Evolutionary conservation across 2,888 invertebrate genomes (phyloP), one percentile per base, ranked within the genome.

Genomic region (Geotrupes spiniger): DNA sequence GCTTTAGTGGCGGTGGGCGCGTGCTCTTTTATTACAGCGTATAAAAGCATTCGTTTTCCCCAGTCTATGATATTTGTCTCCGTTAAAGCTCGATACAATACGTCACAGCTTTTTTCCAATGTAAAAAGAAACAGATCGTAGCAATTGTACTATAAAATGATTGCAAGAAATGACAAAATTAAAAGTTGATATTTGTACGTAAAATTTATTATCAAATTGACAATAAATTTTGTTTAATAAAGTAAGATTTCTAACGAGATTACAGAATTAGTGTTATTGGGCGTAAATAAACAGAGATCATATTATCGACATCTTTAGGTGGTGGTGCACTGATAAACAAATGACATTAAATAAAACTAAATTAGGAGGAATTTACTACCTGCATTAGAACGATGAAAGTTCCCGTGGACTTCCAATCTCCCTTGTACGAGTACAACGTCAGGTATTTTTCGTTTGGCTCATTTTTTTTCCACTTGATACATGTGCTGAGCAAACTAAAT

Each of bases 381-480:
- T 57, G 41, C 15, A 51, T 45, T 16, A 65, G 55, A 8, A 60
- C 62, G 46, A 71, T 51, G 39, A 68, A 65, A 16, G 65, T 70
- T 17, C 76, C 77, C 54, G 71, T 70, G 15, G 42, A 44, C 27
- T 42, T 40, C 21, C 71, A 60, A 41, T 74, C 65, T 25, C 75
- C 76, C 26, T 64, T 63, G 1, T 76, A 76, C 38, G 74, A 73
- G 46, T 69, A 76, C 9, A 77, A 72, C 56, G 67, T 65, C 43
- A 75, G 44, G 25, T 58, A 56, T 8, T 56, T 54, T 39, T 57
- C 50, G 33, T 55, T 53, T 10, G 58, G 56, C 31, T 49, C 47
- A 41, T 41, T 49, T 28, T 59, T 53, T 15, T 64, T 60, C 67
- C 74, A 73, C 12, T 59, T 53, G 36, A 67, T 66, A 43, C 72